Evolutionary conservation across 2,113 vertebrate genomes (phyloP).

Genomic region (Microtus oregoni): DNA sequence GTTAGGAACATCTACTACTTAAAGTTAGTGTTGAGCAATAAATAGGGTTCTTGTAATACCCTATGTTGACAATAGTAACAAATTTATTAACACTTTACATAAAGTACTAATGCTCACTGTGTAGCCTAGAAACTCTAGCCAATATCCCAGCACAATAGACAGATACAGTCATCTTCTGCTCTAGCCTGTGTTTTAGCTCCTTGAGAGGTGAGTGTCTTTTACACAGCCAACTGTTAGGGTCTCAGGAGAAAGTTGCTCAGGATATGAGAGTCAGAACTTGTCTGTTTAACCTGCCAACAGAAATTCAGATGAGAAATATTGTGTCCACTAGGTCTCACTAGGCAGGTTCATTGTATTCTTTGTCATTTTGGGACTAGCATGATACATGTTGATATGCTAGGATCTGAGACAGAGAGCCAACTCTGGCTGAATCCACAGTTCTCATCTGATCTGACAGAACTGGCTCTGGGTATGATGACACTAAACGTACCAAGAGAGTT

Average conservation of each 20-base stretch:
- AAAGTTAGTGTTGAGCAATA: slow-evolving; percentile 18
- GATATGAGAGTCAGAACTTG: background rate
- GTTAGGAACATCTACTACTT: slow-evolving; percentile 20
- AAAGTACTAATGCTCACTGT: background rate
- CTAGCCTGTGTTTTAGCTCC: background rate
- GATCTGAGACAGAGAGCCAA: background rate
- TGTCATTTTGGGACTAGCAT: background rate
- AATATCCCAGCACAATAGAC: background rate
- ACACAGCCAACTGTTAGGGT: background rate
- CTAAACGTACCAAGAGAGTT: background rate
- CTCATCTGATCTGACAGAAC: background rate
- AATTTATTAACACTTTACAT: slow-evolving; percentile 13
- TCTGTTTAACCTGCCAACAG: background rate
- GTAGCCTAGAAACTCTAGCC: background rate
- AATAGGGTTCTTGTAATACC: background rate
- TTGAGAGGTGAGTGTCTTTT: background rate
- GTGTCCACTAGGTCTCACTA: background rate
- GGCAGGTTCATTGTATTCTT: background rate
- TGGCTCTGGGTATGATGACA: background rate
- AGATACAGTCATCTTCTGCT: background rate
- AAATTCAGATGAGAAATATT: background rate
- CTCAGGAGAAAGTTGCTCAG: background rate
- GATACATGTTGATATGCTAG: background rate
- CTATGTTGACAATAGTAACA: background rate
- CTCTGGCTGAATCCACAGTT: background rate